Conservation (phyloP, 2,888 invertebrate genomes). For the Azorinus chamasolen region DNA sequence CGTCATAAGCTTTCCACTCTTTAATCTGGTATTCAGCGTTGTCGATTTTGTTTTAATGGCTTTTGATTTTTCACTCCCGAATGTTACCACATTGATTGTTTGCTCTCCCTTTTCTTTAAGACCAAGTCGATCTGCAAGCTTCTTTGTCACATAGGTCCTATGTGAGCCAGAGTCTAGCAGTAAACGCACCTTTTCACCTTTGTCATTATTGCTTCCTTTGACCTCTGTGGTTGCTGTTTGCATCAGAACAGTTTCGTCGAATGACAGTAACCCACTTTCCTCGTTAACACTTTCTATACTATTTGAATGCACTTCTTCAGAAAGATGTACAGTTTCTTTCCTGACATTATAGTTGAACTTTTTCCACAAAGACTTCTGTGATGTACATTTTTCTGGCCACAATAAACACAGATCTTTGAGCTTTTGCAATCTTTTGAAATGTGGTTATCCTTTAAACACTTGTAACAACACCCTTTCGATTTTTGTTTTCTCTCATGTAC, state of each 20-base stretch:
- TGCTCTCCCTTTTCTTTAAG: too few relatives aligned
- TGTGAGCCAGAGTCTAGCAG: conserved; percentile 30
- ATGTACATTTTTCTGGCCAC: conserved; percentile 24
- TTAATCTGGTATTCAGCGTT: conserved; percentile 12
- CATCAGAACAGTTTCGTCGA: conserved; percentile 21
- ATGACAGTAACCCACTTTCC: conserved; percentile 11
- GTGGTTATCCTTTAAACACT: conserved; percentile 31
- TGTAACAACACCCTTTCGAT: conserved; percentile 24
- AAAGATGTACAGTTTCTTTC: conserved; percentile 5
- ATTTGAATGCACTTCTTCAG: conserved; percentile 5
- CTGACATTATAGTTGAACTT: neutral
- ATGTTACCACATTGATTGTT: conserved; percentile 21
- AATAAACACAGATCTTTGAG: conserved; percentile 26
- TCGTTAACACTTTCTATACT: neutral
- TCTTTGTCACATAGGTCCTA: conserved; percentile 14
- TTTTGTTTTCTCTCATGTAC: conserved; percentile 20
- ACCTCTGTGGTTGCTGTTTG: conserved; percentile 25
- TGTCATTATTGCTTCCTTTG: neutral
- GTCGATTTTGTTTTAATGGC: conserved; percentile 22
- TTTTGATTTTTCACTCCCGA: conserved; percentile 31
- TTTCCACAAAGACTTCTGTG: conserved; percentile 43
- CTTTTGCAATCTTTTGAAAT: conserved; percentile 26
- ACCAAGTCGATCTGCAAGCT: too few relatives aligned
- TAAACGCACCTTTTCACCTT: conserved; percentile 4
- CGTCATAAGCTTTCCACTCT: conserved; percentile 13